A percentile compares a stretch with the other conserved stretches of the same genome.
Conservation (phyloP, 2,888 invertebrate species). For the Dynastes tityus region DNA sequence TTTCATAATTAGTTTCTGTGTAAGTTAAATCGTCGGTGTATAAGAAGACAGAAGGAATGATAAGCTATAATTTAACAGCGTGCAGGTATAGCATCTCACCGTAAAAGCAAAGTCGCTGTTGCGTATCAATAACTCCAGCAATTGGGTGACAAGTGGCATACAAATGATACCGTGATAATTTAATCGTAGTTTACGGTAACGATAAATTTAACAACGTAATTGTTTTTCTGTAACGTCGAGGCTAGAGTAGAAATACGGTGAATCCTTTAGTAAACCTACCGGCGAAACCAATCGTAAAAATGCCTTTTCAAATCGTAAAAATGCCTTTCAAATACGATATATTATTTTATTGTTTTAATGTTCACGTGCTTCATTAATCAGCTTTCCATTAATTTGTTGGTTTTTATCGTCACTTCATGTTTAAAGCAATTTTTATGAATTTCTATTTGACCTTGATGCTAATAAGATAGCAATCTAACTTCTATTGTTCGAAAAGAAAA, state of each 20-base stretch:
- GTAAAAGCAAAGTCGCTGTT: slow-evolving; percentile 47
- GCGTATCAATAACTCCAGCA: slow-evolving; percentile 46
- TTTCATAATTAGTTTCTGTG: slow-evolving; percentile 21
- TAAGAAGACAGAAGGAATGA: slow-evolving; percentile 16
- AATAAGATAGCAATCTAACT: too few species aligned
- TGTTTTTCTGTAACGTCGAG: slow-evolving; percentile 25
- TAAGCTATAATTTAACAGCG: slow-evolving; percentile 51
- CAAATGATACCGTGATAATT: slow-evolving; percentile 50
- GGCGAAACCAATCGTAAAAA: neutral
- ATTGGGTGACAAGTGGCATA: slow-evolving; percentile 52
- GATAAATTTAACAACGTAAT: slow-evolving; percentile 53
- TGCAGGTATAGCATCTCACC: slow-evolving; percentile 32
- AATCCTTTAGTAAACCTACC: neutral
- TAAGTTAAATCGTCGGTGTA: slow-evolving; percentile 5
- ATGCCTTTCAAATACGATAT: neutral
- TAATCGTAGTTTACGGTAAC: slow-evolving; percentile 49
- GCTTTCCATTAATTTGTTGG: too few species aligned
- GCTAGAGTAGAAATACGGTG: slow-evolving; percentile 9
- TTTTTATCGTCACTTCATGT: too few species aligned
- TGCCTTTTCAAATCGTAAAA: slow-evolving; percentile 7
- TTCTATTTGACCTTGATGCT: too few species aligned
- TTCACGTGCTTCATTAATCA: too few species aligned
- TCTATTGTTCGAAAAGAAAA: too few species aligned
- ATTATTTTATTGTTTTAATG: too few species aligned
- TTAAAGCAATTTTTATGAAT: too few species aligned